Base-by-base conservation (phyloP, 2,888 invertebrate genomes). In the Sminthurinus aureus region DNA sequence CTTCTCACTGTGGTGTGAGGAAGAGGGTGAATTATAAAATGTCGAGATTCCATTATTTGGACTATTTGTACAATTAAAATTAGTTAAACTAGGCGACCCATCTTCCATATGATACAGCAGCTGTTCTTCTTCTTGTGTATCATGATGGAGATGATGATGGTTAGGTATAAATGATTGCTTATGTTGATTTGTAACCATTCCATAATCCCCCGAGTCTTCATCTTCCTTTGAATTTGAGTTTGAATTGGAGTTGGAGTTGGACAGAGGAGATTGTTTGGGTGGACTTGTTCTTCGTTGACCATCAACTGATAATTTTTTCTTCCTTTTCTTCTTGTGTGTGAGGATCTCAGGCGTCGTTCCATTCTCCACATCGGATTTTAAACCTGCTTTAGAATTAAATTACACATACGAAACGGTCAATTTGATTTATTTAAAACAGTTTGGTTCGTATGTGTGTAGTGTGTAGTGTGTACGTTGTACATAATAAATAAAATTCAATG, bases 291-390 rank as follows among this genome's bases (percentile, higher is more conserved):
- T 8, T 71, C 71, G 71, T 12, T 75, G 58, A 20, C 79, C 75
- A 67, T 83, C 79, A 66, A 79, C 79, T 1, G 73, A 52, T 18
- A 83, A 20, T 64, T 83, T 83, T 66, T 79, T 83, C 83, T 83
- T 83, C 51, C 83, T 24, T 74, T 79, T 79, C 79, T 83, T 83
- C 24, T 83, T 83, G 73, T 83, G 79, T 38, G 38, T 38, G 26
- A 79, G 26, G 13, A 83, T 58, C 22, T 51, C 38, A 51, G 22
- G 67, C 15, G 67, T 71, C 20, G 64, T 64, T 6, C 38, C 38
- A 2, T 58, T 11, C n/a, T 78, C 78, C 24, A 20, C n/a, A 18
- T 79, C 71, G 67, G 79, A 69, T 15, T 67, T 79, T 26, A 67
- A 12, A 50, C 75, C 75, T 50, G 26, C 71, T 71, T 13, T 24